Evolutionary conservation across 1,140 invertebrate genomes (phyloP).

Genomic region (Euwallacea similis): DNA sequence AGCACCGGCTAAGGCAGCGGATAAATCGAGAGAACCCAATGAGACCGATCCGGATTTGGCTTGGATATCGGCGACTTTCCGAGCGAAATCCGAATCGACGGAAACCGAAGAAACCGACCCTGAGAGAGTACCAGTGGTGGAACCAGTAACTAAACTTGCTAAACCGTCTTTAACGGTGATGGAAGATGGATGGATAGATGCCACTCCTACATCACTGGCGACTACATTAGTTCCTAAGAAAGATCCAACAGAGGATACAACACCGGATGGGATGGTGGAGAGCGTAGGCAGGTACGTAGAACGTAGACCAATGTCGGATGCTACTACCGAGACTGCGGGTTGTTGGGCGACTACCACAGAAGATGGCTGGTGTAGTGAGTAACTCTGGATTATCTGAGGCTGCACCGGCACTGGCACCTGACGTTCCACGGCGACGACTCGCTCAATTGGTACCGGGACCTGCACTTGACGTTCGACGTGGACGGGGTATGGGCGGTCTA

Average conservation of each 20-base stretch:
- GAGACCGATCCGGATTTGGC: background rate
- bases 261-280: background rate
- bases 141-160: background rate
- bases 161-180: background rate
- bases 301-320: background rate
- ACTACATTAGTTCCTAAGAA: no score
- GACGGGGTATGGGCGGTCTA: constrained; percentile 39
- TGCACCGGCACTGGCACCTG: constrained; percentile 29
- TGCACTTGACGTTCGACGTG: constrained; percentile 40
- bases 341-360: background rate
- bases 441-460: constrained; percentile 28
- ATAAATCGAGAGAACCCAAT: no score
- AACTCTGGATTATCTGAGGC: constrained; percentile 4
- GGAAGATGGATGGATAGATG: background rate
- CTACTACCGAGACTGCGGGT: background rate
- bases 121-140: background rate
- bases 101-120: background rate
- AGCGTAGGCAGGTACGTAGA: background rate
- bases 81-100: constrained; percentile 12
- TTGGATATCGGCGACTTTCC: constrained; percentile 17
- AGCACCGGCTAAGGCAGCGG: background rate
- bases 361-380: constrained; percentile 13
- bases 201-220: no score
- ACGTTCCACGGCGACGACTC: constrained; percentile 26
- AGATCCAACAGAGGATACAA: no score